A percentile compares a stretch with the other conserved stretches of the same genome.
phyloP scores from a whole-genome alignment of 2,888 invertebrate species.

The Seira musarum region DNA sequence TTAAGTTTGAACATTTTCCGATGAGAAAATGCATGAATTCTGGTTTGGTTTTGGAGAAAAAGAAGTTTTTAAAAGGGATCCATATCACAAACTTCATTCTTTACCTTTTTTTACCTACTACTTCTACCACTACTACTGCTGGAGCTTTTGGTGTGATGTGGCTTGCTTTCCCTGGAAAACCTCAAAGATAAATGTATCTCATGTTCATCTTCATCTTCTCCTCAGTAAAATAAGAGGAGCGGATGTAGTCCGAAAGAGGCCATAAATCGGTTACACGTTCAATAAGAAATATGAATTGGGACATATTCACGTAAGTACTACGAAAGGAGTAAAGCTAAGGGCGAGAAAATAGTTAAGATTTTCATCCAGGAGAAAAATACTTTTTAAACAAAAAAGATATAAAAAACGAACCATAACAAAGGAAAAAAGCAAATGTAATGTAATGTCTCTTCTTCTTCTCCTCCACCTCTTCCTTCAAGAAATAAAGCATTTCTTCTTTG shows the following conservation, averaged over 20 bases:
- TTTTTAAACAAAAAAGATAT: slow-evolving; percentile 37
- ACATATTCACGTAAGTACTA: slow-evolving; percentile 48
- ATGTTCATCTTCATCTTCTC: slow-evolving; percentile 29
- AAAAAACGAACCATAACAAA: slow-evolving; percentile 8
- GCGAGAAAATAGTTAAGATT: slow-evolving; percentile 68
- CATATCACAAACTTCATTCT: too few species aligned
- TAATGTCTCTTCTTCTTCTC: slow-evolving; percentile 36
- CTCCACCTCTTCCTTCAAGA: slow-evolving; percentile 11
- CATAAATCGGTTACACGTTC: slow-evolving; percentile 66
- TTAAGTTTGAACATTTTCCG: too few species aligned
- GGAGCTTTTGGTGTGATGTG: too few species aligned
- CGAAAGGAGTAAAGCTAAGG: slow-evolving; percentile 54
- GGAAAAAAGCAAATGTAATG: slow-evolving; percentile 30
- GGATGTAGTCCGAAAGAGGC: slow-evolving; percentile 66
- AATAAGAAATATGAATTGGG: slow-evolving; percentile 66
- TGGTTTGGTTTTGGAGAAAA: too few species aligned
- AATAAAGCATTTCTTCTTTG: slow-evolving; percentile 1
- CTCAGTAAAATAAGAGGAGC: neutral
- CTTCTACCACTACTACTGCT: too few species aligned
- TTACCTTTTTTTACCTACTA: too few species aligned
- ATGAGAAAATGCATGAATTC: too few species aligned
- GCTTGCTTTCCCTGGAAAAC: too few species aligned
- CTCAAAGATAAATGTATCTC: slow-evolving; percentile 41
- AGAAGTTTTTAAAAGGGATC: too few species aligned
- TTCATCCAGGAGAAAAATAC: slow-evolving; percentile 59